These are phyloP conservation scores for Tragulus kanchil DNA, from an alignment of 2,113 vertebrate species.

Conservation along the genomic window DNA sequence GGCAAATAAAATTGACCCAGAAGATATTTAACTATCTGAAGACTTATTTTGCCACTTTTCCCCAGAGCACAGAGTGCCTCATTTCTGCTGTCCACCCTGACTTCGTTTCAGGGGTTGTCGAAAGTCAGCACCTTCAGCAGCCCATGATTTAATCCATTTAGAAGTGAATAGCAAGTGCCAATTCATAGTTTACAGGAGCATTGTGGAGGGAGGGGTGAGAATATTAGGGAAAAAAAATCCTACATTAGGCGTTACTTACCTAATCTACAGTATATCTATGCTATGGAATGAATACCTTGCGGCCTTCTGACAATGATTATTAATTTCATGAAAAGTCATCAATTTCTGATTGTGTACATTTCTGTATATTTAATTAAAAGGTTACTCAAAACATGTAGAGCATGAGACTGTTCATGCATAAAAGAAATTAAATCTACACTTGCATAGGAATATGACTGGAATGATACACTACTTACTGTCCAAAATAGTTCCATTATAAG, in stretches of 20 bases:
- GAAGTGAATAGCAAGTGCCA: neutral
- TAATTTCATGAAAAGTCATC: conserved; percentile 31
- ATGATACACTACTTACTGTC: neutral
- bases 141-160: neutral
- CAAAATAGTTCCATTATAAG: conserved; percentile 37
- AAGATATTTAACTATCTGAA: neutral
- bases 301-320: conserved; percentile 29
- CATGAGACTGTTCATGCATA: neutral
- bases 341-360: conserved; percentile 27
- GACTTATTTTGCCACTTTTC: neutral
- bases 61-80: neutral
- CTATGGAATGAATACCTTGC: conserved; percentile 6
- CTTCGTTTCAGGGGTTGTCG: neutral
- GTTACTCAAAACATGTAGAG: neutral
- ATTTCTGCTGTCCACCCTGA: neutral
- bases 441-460: neutral
- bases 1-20: neutral
- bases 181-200: neutral
- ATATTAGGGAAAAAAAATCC: neutral
- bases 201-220: neutral
- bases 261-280: neutral
- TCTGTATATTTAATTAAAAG: conserved; percentile 38
- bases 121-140: neutral
- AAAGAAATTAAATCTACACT: conserved; percentile 46
- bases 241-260: neutral